These are phyloP conservation scores for Drosophila ohnishii DNA, from an alignment of 1,140 invertebrate genomes.

Conservation along the genomic window DNA sequence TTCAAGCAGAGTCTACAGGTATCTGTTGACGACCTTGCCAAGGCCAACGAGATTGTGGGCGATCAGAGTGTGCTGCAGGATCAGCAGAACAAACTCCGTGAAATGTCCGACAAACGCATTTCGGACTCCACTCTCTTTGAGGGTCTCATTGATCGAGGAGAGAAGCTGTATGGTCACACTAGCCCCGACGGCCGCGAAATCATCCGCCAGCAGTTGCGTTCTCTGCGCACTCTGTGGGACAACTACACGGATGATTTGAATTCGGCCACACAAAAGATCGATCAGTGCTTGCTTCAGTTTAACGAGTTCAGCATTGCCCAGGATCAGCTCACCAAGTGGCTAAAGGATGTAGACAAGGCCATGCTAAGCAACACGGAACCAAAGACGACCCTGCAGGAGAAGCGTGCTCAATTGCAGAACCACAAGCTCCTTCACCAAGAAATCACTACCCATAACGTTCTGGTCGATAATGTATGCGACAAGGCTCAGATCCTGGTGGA, in stretches of 20 bases:
- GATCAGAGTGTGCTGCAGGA: constrained; percentile 93
- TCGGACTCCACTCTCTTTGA: constrained; percentile 93
- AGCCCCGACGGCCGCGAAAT: constrained; percentile 96
- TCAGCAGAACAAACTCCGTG: constrained; percentile 91
- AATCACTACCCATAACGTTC: constrained; percentile 94
- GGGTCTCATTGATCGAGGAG: constrained; percentile 92
- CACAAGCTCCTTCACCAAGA: constrained; percentile 98
- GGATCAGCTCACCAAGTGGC: constrained; percentile 96
- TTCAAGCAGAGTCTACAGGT: constrained; percentile 90
- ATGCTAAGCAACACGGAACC: constrained; percentile 96
- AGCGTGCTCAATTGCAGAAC: constrained; percentile 96
- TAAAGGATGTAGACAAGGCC: constrained; percentile 94
- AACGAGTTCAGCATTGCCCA: constrained; percentile 94
- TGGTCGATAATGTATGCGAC: constrained; percentile 95
- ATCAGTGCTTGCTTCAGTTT: constrained; percentile 94
- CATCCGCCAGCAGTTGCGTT: constrained; percentile 93
- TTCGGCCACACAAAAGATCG: constrained; percentile 90
- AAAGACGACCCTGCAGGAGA: constrained; percentile 96
- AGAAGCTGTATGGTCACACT: constrained; percentile 95
- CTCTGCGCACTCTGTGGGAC: constrained; percentile 93
- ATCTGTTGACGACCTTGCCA: constrained; percentile 88
- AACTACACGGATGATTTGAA: constrained; percentile 92
- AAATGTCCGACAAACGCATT: constrained; percentile 91
- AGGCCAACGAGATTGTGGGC: constrained; percentile 93
- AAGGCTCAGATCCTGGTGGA: constrained; percentile 95